These are phyloP conservation scores for Cryptotis parvus DNA, from an alignment of 2,113 vertebrate species.

Conservation along the genomic window DNA sequence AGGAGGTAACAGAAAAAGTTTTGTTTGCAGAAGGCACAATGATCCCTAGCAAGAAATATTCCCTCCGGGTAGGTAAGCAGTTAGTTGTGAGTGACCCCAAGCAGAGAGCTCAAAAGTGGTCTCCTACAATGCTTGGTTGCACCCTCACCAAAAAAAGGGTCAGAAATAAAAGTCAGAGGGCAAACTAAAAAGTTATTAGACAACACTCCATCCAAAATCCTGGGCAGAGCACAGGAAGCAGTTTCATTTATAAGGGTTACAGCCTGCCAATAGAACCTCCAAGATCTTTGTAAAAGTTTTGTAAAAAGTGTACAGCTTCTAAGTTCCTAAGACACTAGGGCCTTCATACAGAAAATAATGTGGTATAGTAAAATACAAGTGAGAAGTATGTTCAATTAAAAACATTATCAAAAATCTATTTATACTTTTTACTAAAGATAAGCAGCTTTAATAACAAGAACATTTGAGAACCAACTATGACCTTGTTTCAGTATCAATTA, in stretches of 20 bases:
- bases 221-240: neutral
- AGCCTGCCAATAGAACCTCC: neutral
- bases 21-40: no score
- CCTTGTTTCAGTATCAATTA: neutral
- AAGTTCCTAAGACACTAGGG: neutral
- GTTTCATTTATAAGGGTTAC: neutral
- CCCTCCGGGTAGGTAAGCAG: no score
- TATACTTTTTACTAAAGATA: constrained; percentile 33
- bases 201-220: neutral
- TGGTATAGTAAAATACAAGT: constrained; percentile 8
- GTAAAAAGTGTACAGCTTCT: no score
- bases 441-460: constrained; percentile 26
- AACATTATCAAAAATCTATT: neutral
- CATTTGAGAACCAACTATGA: neutral
- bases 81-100: no score
- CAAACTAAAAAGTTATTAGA: constrained; percentile 37
- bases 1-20: no score
- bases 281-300: constrained; percentile 6
- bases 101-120: no score
- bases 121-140: neutral
- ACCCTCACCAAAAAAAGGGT: neutral
- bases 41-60: no score
- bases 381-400: constrained; percentile 3
- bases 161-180: neutral
- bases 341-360: constrained; percentile 37